A percentile compares a stretch with the other conserved stretches of the same genome.
Evolutionary conservation across 2,113 vertebrate genomes (phyloP).

Genomic region (Syrrhaptes paradoxus): DNA sequence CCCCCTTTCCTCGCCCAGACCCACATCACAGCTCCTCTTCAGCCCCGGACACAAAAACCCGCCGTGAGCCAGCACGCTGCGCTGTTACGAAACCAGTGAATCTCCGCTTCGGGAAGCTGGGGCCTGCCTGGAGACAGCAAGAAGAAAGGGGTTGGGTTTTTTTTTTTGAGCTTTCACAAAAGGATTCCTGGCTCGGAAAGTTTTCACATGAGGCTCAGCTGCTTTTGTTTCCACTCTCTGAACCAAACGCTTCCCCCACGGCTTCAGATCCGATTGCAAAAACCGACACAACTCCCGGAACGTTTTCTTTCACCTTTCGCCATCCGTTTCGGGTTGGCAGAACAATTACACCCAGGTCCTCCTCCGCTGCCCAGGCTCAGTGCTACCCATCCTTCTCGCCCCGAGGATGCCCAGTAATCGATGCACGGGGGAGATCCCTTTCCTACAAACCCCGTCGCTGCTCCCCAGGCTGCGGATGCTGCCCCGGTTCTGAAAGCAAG

Average conservation of each 20-base stretch:
- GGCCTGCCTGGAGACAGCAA: neutral
- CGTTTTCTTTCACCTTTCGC: neutral
- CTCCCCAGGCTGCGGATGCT: accelerated
- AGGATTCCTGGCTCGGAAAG: neutral
- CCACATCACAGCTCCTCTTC: neutral
- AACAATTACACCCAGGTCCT: neutral
- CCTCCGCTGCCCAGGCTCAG: neutral
- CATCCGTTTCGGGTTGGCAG: neutral
- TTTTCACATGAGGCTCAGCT: neutral
- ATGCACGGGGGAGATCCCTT: accelerated
- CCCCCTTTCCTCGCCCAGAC: neutral
- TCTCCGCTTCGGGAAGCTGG: neutral
- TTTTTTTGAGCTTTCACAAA: constrained; percentile 10
- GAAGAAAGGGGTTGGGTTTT: neutral
- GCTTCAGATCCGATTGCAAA: neutral
- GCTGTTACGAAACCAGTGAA: neutral
- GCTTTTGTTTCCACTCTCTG: constrained; percentile 33
- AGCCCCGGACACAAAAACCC: neutral
- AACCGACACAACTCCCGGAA: neutral
- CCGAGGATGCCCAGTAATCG: neutral
- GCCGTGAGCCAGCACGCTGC: neutral
- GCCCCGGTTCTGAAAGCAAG: neutral
- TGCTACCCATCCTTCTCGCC: neutral
- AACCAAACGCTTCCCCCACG: neutral
- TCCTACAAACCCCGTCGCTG: neutral